Base-by-base conservation (phyloP, 1,140 invertebrate species). In the Apocrypta bakeri region DNA sequence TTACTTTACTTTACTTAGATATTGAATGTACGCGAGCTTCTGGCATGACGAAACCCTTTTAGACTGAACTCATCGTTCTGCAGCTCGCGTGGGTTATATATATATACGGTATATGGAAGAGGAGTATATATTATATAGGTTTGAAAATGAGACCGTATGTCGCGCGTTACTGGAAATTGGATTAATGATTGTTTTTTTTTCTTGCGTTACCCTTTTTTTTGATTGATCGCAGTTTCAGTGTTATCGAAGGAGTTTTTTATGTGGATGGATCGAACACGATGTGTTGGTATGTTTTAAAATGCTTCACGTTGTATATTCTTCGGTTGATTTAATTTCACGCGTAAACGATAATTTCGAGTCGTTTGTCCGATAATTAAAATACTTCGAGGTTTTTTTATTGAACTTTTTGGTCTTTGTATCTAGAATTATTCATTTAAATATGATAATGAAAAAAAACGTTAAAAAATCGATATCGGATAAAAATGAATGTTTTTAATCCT, bases 11-110 rank as follows among this genome's bases (percentile, higher is more conserved):
- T 64, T 75, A 84, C 42, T 56, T 56, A 56, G 48, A 6, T n/a
- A 68, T 68, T 31, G 64, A 25, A 56, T 25, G 63, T 1, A 14
- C 2, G 12, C 29, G 63, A 24, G 37, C 76, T 27, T 17, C 29
- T 33, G 31, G 73, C 24, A 82, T 82, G 81, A 82, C 81, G 74
- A 82, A 82, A 82, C 81, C 81, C 73, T 82, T 82, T 82, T 82
- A n/a, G n/a, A 68, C 63, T 69, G 75, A 81, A 82, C 73, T 69
- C 73, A 77, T 76, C 73, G 7, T 48, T 61, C 64, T 21, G n/a
- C 24, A 24, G n/a, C 56, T n/a, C 9, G 40, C 8, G 11, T 21
- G 6, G 8, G 9, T 17, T 77, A 24, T 17, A 42, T 42, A 12
- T 25, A 29, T 27, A 8, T 4, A 1, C 56, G 56, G 25, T 11